Evolutionary conservation across 2,888 invertebrate species (phyloP), one percentile per base, ranked within the genome.

Genomic region (Tribolium freemani): DNA sequence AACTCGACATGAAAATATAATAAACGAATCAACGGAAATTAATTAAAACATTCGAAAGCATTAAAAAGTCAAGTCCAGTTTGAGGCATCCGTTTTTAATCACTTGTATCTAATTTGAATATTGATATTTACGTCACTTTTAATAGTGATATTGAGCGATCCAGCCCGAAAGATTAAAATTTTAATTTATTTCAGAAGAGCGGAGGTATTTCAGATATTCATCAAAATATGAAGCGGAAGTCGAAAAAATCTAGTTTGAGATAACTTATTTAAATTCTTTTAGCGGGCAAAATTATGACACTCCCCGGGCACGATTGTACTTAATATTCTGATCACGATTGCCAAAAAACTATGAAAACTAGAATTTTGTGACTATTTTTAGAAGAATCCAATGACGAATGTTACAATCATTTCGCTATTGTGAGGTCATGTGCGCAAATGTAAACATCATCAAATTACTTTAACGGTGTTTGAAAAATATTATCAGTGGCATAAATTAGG

Each of bases 91-190:
- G 38, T n/a, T 61, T 61, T 61, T 61, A 48, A 48, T 30, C n/a
- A 30, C 9, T 60, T 21, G 48, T 11, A 30, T 50, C 61, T 61
- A 61, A 48, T 61, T 61, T 61, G 50, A 61, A 61, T 61, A 61
- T 50, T 61, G 50, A 50, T 50, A 50, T 50, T 26, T 10, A 50
- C 61, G 61, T 61, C 61, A 30, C 48, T 48, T 58, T 44, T 44
- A 58, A 58, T 57, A 13, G 31, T 20, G 45, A 57, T 56, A 30
- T 56, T 8, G 48, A 31, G 56, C 30, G 26, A 56, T 57, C 56
- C 16, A 10, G 50, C 11, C 11, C 8, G 11, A 11, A 50, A 57
- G 56, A 57, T 11, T 57, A 48, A 48, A 11, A 13, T 48, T 48
- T 48, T 48, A 48, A 48, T 48, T 48, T 48, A 38, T 38, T 48